Evolutionary conservation across 2,888 invertebrate genomes (phyloP).

Genomic region (Cerastoderma edule): DNA sequence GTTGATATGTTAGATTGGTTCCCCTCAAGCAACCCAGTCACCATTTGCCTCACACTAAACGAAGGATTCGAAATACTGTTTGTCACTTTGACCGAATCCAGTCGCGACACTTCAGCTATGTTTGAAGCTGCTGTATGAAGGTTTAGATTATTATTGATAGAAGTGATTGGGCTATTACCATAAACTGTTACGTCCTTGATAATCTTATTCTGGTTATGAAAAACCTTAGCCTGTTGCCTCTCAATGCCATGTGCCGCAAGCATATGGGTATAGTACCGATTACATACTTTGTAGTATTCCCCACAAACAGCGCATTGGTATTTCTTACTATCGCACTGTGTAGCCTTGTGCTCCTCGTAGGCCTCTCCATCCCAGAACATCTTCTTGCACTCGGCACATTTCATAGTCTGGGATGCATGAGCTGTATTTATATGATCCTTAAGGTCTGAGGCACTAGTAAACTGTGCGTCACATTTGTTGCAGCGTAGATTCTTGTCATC

Average conservation of each 20-base stretch:
- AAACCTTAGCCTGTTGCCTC: constrained; percentile 34
- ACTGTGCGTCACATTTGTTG: constrained; percentile 34
- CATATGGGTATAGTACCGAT: constrained; percentile 46
- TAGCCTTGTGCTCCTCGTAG: constrained; percentile 34
- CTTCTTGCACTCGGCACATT: constrained; percentile 42
- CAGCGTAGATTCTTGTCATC: constrained; percentile 40
- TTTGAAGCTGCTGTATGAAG: too few relatives aligned
- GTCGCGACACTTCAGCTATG: too few relatives aligned
- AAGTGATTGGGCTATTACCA: too few relatives aligned
- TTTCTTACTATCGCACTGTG: constrained; percentile 31
- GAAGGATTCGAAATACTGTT: neutral
- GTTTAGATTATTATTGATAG: too few relatives aligned
- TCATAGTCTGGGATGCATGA: neutral
- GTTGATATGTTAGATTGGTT: constrained; percentile 28
- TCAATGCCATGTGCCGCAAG: constrained; percentile 43
- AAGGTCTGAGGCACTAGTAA: constrained; percentile 36
- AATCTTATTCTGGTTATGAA: constrained; percentile 21
- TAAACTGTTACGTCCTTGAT: too few relatives aligned
- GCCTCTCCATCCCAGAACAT: constrained; percentile 30
- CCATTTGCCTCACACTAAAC: constrained; percentile 20
- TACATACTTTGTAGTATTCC: constrained; percentile 35
- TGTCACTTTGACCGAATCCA: neutral
- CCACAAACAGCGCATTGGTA: constrained; percentile 40
- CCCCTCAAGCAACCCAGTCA: constrained; percentile 31
- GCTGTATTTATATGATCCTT: constrained; percentile 17